Evolutionary conservation across 2,113 vertebrate species (phyloP), one percentile per base, ranked within the genome.

Genomic region (Nestor notabilis): DNA sequence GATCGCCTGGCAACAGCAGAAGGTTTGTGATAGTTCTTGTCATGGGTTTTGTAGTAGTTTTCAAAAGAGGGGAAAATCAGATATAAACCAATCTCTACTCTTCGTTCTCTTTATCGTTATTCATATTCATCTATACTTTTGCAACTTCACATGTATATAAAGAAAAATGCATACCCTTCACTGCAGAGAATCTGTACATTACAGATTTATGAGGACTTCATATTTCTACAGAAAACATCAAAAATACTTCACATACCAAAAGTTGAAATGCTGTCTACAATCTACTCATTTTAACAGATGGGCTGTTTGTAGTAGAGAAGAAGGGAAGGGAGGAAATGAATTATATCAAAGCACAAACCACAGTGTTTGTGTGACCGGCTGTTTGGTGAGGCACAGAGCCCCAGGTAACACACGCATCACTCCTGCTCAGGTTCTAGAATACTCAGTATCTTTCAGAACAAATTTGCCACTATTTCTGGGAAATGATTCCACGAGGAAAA

Each of bases 321-420:
- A 84, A 78, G 53, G 37, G 79, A 90, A 24, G 20, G 79, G 44
- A 76, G 50, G 50, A 90, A 56, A 65, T 29, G 11, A 58, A 81
- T 81, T 74, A 46, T 44, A 70, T 20, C 88, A 74, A 80, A 61
- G 37, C 66, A 83, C 49, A 65, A 96, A 61, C 23, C 63, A 11
- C 4, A 1, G 35, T 2, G 2, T 41, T 71, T 0, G 3, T 60
- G 56, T 47, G n/a, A 41, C 37, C 0, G 2, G 35, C 78, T 88
- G 86, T 64, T 95, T 9, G 1, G 24, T 0, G 1, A 39, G 4
- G 33, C 13, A 12, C 15, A 39, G 79, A 90, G 79, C 10, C 74
- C 37, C 78, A 56, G 37, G 23, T 2, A 83, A 58, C 35, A 43
- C 10, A 35, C 78, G 41, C 49, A 63, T 11, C 68, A 7, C 63